Evolutionary conservation across 2,113 vertebrate genomes (phyloP), one percentile per base, ranked within the genome.

Genomic region (Lucifuga dentata): DNA sequence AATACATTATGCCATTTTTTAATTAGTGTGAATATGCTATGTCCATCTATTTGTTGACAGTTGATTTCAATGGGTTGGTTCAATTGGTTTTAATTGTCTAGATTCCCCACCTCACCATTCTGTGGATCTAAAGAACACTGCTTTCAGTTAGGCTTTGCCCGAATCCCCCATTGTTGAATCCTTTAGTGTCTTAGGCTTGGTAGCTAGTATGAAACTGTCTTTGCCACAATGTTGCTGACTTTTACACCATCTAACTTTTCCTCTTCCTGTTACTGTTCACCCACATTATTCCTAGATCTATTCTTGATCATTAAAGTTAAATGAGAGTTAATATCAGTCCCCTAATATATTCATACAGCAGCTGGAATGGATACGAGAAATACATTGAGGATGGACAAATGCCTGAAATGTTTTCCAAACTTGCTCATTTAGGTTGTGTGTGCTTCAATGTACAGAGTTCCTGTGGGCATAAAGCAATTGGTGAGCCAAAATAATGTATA

Each of bases 391-490:
- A 45, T 29, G 19, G 62, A 73, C 73, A 72, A 51, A 68, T 5
- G 10, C 26, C 17, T 49, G 16, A 7, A 57, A 20, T 58, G 35
- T 38, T 68, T 20, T 56, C 43, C 41, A 15, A 66, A 61, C 38
- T 26, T 46, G 16, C 12, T 60, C 20, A 63, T 20, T 23, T 35
- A 6, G 59, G 40, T 38, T 65, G 59, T 5, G 11, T 45, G 19
- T 21, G 11, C 48, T 68, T 63, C 26, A 24, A 46, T 16, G 29
- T 51, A 5, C 2, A 11, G 11, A 1, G 7, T 60, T 44, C 56
- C 41, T 19, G n/a, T 16, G 45, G 51, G 58, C 10, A 36, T 20
- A 57, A 52, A 70, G 45, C 41, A 55, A 48, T 86, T 62, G 65
- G 15, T 46, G 44, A 60, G 56, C 36, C 5, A 9, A 23, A n/a